These are phyloP conservation scores for Laothoe populi DNA, from an alignment of 2,888 invertebrate species.

Conservation along the genomic window DNA sequence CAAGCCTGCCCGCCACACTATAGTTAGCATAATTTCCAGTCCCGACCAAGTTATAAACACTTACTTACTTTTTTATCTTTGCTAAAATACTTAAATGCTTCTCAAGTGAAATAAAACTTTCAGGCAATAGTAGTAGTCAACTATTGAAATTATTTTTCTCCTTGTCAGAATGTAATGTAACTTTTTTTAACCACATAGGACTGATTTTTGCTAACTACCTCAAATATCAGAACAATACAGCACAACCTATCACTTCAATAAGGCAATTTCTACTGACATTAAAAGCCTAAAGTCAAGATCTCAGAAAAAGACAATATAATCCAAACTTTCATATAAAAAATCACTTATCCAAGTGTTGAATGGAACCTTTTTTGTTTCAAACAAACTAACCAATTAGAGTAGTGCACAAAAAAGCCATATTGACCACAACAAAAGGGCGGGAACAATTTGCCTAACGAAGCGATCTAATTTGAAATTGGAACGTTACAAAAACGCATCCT, in stretches of 20 bases:
- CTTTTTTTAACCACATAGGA: too few relatives aligned
- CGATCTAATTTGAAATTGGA: conserved; percentile 68
- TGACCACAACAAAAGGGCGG: conserved; percentile 63
- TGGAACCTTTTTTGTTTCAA: conserved; percentile 6
- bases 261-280: background rate
- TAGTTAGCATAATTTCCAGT: too few relatives aligned
- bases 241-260: background rate
- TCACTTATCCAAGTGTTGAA: background rate
- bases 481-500: conserved; percentile 69
- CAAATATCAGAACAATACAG: background rate
- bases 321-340: background rate
- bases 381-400: conserved; percentile 37
- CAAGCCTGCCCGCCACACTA: too few relatives aligned
- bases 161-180: too few relatives aligned
- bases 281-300: background rate
- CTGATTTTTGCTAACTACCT: too few relatives aligned
- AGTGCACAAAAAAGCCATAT: conserved; percentile 49
- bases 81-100: too few relatives aligned
- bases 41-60: too few relatives aligned
- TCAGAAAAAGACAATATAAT: background rate
- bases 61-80: too few relatives aligned
- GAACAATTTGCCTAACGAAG: conserved; percentile 73
- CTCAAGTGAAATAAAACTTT: too few relatives aligned
- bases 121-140: too few relatives aligned
- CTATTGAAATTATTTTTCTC: too few relatives aligned